Base-by-base conservation (phyloP, 2,113 vertebrate genomes). In the Cromileptes altivelis region DNA sequence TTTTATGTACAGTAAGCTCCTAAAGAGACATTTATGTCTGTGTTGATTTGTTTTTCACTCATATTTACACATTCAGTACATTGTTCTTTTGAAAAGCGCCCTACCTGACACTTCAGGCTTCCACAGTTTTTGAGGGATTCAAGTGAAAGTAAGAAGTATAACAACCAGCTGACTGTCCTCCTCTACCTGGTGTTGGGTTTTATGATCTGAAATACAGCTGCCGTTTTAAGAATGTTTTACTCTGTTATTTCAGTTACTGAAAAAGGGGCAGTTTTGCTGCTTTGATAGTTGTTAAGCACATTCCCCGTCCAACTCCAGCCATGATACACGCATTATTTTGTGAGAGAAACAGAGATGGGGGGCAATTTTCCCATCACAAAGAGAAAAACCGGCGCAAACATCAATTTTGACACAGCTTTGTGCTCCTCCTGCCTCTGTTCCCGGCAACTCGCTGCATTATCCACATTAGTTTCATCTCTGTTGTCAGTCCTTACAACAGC, bases 401-500 rank as follows among this genome's bases (percentile, higher is more conserved):
- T 64, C 45, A 8, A 42, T 75, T 57, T 13, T 25, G 53, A 45
- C 23, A 68, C 71, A 47, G 37, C 40, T 2, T 55, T 49, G 40
- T 42, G 5, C 56, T 45, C 42, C 42, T 11, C 19, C 50, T 5
- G 15, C 23, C 33, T 58, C 25, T 14, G 6, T 30, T 57, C 49
- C 62, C 45, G 4, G 19, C 58, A 53, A 49, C 73, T 71, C 10
- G 15, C 42, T 71, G 55, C 74, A 60, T 89, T 65, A 25, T 18
- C 72, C 62, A 18, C 62, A 61, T 57, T 65, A 37, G 60, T 69
- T 73, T 61, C 42, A 21, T 60, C 21, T 69, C 64, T 83, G 37
- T 23, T 75, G 63, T 61, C 80, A 60, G 61, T 4, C 70, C 15
- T 56, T 27, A 60, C 83, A 64, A 78, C 45, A 82, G 4, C 33